These are phyloP conservation scores for Condylura cristata DNA, from an alignment of 2,113 vertebrate species.

Conservation along the genomic window DNA sequence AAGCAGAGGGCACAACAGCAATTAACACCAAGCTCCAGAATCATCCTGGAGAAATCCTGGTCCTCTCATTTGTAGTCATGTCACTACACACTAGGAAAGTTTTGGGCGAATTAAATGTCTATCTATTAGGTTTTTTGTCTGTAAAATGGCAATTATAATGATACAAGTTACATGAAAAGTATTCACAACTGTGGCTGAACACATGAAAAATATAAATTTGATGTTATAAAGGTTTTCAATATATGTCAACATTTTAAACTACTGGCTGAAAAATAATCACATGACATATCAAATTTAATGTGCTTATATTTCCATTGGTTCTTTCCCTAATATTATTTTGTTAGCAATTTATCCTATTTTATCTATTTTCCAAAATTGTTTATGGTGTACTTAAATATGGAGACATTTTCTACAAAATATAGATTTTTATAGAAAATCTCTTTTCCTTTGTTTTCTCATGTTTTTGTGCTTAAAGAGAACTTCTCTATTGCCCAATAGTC, in stretches of 20 bases:
- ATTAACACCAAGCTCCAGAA: background rate
- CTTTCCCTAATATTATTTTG: background rate
- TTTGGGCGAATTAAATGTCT: background rate
- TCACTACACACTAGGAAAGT: background rate
- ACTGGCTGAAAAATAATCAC: background rate
- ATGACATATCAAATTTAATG: background rate
- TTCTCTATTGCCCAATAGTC: background rate
- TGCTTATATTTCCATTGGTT: background rate
- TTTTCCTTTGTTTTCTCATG: background rate
- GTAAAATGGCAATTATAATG: conserved; percentile 9
- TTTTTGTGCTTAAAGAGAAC: background rate
- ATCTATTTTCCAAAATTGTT: conserved; percentile 28
- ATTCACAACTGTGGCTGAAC: background rate
- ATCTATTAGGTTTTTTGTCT: background rate
- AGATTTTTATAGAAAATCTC: background rate
- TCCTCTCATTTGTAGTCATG: background rate
- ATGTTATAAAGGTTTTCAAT: background rate
- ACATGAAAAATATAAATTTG: background rate
- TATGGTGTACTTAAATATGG: background rate
- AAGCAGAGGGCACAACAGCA: background rate
- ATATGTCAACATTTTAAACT: conserved; percentile 7
- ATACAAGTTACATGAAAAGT: background rate
- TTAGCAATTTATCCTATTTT: background rate
- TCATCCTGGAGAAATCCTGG: background rate
- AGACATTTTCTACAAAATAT: background rate